phyloP scores from a whole-genome alignment of 2,888 invertebrate species.

The Conchocele bisecta region DNA sequence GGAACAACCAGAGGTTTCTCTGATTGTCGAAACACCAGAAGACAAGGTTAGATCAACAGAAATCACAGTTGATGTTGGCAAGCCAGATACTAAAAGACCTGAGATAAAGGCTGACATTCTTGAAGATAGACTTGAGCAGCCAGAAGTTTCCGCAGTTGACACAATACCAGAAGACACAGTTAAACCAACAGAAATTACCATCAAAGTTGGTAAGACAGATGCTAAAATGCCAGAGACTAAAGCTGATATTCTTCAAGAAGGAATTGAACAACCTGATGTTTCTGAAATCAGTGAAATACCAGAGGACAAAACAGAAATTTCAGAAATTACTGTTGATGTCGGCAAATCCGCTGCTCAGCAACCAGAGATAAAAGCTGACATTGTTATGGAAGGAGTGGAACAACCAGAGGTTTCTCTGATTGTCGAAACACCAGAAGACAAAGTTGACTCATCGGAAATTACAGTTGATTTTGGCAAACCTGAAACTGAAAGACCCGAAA shows the following conservation, averaged over 20 bases:
- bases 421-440: constrained; percentile 10
- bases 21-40: constrained; percentile 17
- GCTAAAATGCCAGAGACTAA: constrained; percentile 24
- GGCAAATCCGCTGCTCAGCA: constrained; percentile 26
- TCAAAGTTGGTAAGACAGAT: constrained; percentile 51
- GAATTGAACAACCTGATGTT: constrained; percentile 33
- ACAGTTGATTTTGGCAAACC: constrained; percentile 29
- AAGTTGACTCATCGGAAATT: constrained; percentile 19
- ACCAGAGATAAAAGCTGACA: constrained; percentile 31
- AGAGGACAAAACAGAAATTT: neutral
- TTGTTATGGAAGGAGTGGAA: constrained; percentile 10
- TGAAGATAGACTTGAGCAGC: constrained; percentile 31
- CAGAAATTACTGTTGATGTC: constrained; percentile 27
- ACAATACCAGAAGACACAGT: constrained; percentile 27
- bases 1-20: constrained; percentile 34
- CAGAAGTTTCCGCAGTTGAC: constrained; percentile 25
- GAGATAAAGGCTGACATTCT: constrained; percentile 37
- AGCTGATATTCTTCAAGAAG: constrained; percentile 38
- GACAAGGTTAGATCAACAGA: constrained; percentile 44
- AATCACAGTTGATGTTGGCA: constrained; percentile 37
- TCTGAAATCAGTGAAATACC: constrained; percentile 29
- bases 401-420: constrained; percentile 12
- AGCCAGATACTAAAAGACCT: constrained; percentile 28
- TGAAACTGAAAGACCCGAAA: constrained; percentile 32
- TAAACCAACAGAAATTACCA: constrained; percentile 40